These are phyloP conservation scores for Drosophila anceps DNA, from an alignment of 2,888 invertebrate species.

Conservation along the genomic window DNA sequence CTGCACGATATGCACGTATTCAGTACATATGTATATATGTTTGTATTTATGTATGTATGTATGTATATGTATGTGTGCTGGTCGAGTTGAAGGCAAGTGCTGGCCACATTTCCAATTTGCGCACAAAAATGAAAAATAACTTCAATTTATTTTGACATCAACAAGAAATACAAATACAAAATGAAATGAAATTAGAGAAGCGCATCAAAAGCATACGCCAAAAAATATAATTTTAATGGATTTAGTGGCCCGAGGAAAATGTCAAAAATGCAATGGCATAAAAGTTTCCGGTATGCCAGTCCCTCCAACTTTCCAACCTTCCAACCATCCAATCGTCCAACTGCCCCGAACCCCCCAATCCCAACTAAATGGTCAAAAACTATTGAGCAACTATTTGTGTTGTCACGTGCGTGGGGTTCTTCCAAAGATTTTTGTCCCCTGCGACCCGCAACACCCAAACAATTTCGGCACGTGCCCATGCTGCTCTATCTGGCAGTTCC, in stretches of 20 bases:
- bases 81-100: conserved; percentile 35
- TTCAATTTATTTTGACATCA: conserved; percentile 78
- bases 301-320: conserved; percentile 14
- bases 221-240: conserved; percentile 76
- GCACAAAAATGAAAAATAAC: conserved; percentile 63
- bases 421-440: conserved; percentile 67
- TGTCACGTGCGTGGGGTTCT: conserved; percentile 72
- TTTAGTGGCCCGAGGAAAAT: conserved; percentile 75
- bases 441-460: conserved; percentile 46
- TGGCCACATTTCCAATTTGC: conserved; percentile 57
- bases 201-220: conserved; percentile 74
- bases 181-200: conserved; percentile 73
- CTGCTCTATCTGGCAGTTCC: conserved; percentile 42
- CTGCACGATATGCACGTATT: conserved; percentile 59
- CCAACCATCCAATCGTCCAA: conserved; percentile 22
- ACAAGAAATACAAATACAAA: conserved; percentile 44
- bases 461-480: conserved; percentile 73
- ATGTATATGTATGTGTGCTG: conserved; percentile 35
- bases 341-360: not conserved
- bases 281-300: conserved; percentile 43
- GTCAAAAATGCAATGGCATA: conserved; percentile 68
- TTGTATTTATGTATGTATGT: no score
- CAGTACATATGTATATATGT: conserved; percentile 18
- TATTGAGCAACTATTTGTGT: conserved; percentile 73
- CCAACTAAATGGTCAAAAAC: conserved; percentile 37